A percentile compares a stretch with the other conserved stretches of the same genome.
Evolutionary conservation across 2,113 vertebrate genomes (phyloP).

Genomic region (Rhombomys opimus): DNA sequence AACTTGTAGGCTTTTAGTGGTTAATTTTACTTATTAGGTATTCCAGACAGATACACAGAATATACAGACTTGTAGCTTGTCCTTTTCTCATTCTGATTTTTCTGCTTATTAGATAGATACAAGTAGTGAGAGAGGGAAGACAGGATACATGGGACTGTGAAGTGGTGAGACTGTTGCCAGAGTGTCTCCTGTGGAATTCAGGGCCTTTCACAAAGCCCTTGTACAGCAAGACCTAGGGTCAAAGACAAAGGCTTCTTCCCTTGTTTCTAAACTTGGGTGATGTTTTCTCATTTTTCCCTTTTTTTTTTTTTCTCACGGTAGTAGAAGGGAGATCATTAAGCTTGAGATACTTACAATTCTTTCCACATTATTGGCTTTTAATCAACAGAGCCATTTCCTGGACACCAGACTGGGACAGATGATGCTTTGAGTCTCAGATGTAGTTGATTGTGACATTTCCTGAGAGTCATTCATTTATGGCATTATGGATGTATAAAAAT

Average conservation of each 20-base stretch:
- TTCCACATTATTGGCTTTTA: too few species aligned
- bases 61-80: rapidly evolving
- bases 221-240: not conserved
- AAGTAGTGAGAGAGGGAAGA: not conserved
- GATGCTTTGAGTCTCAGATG: not conserved
- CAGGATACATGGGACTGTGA: not conserved
- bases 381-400: rapidly evolving
- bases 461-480: not conserved
- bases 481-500: not conserved
- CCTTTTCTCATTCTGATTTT: not conserved
- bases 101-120: not conserved
- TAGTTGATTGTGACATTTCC: rapidly evolving
- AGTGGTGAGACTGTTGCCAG: too few species aligned
- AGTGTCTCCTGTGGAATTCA: not conserved
- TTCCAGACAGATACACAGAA: not conserved
- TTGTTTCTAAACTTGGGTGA: too few species aligned
- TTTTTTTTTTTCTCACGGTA: too few species aligned
- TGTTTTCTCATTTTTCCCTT: not conserved
- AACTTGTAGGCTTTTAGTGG: not conserved
- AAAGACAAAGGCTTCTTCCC: not conserved
- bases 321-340: not conserved
- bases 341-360: rapidly evolving
- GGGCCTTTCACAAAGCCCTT: not conserved
- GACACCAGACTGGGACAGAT: not conserved
- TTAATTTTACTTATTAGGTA: not conserved